Percentiles rank a stretch among this genome's conserved stretches.
Evolutionary conservation across 1,140 invertebrate genomes (phyloP).

Genomic region (Aphaenogaster floridana): DNA sequence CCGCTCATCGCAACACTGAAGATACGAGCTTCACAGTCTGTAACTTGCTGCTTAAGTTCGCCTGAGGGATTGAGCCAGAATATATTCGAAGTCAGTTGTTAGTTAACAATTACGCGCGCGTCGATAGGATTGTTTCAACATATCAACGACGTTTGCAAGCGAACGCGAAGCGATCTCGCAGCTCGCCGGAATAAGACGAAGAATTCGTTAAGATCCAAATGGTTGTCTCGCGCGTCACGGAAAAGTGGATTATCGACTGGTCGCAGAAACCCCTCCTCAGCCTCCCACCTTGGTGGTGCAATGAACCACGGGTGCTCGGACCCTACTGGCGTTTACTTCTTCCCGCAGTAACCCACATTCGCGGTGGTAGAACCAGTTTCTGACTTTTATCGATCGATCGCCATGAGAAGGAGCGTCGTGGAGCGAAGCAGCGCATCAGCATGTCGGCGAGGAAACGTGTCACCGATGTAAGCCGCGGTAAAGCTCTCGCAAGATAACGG

Average conservation of each 20-base stretch:
- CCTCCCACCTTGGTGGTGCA: constrained; percentile 32
- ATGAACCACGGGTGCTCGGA: constrained; percentile 47
- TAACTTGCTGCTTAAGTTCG: constrained; percentile 41
- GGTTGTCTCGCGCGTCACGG: constrained; percentile 17
- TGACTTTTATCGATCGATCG: constrained; percentile 70
- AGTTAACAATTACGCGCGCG: constrained; percentile 46
- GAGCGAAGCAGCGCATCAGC: constrained; percentile 41
- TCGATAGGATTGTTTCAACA: neutral
- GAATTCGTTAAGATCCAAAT: constrained; percentile 23
- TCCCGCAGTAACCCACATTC: constrained; percentile 63
- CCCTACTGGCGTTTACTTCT: constrained; percentile 38
- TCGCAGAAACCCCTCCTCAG: constrained; percentile 33
- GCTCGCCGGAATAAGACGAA: constrained; percentile 1
- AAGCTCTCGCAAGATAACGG: constrained; percentile 57
- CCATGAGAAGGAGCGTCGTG: constrained; percentile 39
- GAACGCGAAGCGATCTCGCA: neutral
- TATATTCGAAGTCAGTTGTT: constrained; percentile 23
- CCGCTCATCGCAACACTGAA: neutral
- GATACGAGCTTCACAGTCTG: neutral
- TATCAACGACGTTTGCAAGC: neutral
- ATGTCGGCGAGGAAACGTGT: constrained; percentile 33
- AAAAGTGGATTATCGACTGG: constrained; percentile 69
- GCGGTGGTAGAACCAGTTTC: constrained; percentile 42
- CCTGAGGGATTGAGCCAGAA: neutral
- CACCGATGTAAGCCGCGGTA: constrained; percentile 44